A percentile compares a stretch with the other conserved stretches of the same genome.
Evolutionary conservation across 2,113 vertebrate genomes (phyloP).

Genomic region (Marmota flaviventris): DNA sequence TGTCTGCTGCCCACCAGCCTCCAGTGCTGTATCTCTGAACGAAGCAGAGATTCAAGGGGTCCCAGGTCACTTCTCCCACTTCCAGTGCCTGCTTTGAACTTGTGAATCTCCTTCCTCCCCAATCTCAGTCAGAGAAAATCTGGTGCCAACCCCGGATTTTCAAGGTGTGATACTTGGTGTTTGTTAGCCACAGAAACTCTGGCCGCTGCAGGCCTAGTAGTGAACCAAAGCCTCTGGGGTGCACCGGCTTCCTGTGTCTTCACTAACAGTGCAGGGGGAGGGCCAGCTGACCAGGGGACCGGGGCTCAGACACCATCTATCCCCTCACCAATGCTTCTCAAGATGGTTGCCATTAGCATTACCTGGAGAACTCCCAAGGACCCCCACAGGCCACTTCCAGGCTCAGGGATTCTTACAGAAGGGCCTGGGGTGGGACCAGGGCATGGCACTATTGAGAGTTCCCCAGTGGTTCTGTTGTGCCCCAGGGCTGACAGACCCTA

Average conservation of each 20-base stretch:
- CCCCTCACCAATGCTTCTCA: too few relatives aligned
- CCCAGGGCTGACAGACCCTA: not conserved
- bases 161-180: not conserved
- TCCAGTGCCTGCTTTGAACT: not conserved
- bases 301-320: not conserved
- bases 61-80: not conserved
- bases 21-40: not conserved
- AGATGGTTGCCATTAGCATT: not conserved
- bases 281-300: rapidly evolving
- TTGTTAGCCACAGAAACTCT: not conserved
- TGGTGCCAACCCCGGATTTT: not conserved
- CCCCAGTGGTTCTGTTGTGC: not conserved
- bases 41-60: not conserved
- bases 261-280: not conserved
- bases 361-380: not conserved
- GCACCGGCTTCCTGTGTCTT: not conserved
- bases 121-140: not conserved
- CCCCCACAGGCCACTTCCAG: rapidly evolving
- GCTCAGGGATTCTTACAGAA: not conserved
- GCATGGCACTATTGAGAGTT: not conserved
- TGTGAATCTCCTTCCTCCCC: not conserved
- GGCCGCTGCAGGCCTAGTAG: not conserved
- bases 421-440: not conserved
- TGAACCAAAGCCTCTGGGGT: not conserved
- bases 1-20: not conserved